Conservation (phyloP, 1,140 invertebrate genomes). For the Polypedilum pembai region DNA sequence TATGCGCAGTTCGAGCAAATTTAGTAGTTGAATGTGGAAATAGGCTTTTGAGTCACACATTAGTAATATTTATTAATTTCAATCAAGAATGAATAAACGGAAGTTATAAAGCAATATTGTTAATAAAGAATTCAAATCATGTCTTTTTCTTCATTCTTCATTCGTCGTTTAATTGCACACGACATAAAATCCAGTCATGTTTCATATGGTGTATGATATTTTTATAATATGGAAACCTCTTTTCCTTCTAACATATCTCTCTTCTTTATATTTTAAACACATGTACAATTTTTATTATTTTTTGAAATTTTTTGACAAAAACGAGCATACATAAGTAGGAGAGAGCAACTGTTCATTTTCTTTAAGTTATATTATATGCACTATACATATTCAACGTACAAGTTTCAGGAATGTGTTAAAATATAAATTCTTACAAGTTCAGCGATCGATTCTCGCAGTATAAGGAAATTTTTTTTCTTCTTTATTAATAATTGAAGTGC, state of each 20-base stretch:
- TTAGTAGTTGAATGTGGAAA: too few species aligned
- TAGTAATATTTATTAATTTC: background rate
- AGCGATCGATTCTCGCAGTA: background rate
- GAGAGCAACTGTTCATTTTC: too few species aligned
- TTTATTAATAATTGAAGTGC: background rate
- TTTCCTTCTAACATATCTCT: background rate
- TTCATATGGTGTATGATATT: constrained; percentile 6
- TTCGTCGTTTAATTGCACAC: constrained; percentile 22
- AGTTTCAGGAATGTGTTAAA: background rate
- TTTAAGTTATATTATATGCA: background rate
- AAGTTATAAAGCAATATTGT: constrained; percentile 26
- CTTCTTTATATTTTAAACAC: constrained; percentile 6
- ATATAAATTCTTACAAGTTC: background rate
- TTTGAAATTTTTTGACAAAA: background rate
- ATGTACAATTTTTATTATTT: background rate
- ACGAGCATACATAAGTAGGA: background rate
- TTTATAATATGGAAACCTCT: background rate
- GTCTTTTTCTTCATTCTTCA: background rate
- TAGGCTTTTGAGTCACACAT: too few species aligned
- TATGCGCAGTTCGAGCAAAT: background rate
- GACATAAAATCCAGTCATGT: constrained; percentile 23
- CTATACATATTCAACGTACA: background rate
- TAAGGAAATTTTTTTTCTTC: too few species aligned
- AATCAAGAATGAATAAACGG: constrained; percentile 20
- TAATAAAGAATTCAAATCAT: constrained; percentile 25